These are phyloP conservation scores for Platyrinchus mystaceus DNA, from an alignment of 2,797 vertebrate species.

Conservation along the genomic window DNA sequence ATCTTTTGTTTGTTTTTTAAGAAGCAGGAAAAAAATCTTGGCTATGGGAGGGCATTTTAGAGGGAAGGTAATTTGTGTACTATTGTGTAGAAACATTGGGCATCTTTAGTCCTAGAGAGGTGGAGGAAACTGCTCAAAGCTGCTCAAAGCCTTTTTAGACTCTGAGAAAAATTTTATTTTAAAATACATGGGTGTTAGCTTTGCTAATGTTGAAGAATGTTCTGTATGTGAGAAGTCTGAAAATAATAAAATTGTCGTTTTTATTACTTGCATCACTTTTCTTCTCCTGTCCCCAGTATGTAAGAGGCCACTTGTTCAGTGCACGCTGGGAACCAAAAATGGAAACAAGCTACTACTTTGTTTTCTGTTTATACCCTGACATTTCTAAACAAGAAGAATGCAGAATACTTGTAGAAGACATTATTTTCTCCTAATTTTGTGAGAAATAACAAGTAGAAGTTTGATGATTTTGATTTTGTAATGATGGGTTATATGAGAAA, in stretches of 20 bases:
- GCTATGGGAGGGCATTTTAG: background rate
- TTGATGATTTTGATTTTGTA: background rate
- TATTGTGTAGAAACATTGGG: background rate
- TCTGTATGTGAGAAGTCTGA: constrained; percentile 44
- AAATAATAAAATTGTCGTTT: constrained; percentile 39
- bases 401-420: background rate
- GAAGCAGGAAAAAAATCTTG: background rate
- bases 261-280: constrained; percentile 40
- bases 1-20: constrained; percentile 32
- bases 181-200: background rate
- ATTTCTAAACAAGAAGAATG: constrained; percentile 66
- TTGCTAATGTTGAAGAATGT: constrained; percentile 46
- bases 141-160: background rate
- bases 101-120: background rate
- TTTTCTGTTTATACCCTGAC: constrained; percentile 64
- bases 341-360: constrained; percentile 73
- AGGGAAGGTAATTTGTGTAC: background rate
- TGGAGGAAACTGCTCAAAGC: background rate
- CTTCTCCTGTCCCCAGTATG: background rate
- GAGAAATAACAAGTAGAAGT: background rate
- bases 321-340: background rate
- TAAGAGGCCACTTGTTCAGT: constrained; percentile 54
- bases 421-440: background rate
- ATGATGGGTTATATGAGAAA: background rate
- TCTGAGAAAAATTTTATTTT: background rate